Evolutionary conservation across 1,140 invertebrate species (phyloP).

Genomic region (Eubasilissa regina): DNA sequence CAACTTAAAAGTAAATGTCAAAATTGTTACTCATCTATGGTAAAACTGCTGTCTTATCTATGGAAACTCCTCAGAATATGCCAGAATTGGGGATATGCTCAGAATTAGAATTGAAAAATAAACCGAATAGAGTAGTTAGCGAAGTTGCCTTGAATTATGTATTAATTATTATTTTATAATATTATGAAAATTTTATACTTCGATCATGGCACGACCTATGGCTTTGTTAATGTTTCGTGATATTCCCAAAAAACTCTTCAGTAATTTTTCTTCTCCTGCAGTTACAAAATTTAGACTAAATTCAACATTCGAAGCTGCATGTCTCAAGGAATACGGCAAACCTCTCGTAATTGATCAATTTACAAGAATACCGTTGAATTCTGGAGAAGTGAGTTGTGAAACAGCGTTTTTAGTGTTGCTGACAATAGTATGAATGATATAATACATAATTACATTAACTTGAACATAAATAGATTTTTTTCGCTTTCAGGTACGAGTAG

Average conservation of each 20-base stretch:
- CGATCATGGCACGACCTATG: slow-evolving; percentile 28
- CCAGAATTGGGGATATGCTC: too few species aligned
- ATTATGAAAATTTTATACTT: slow-evolving; percentile 15
- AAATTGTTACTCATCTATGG: too few species aligned
- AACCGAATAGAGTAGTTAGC: too few species aligned
- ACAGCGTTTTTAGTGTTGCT: neutral
- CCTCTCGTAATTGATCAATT: slow-evolving; percentile 66
- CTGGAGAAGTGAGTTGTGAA: slow-evolving; percentile 59
- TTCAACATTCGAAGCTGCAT: slow-evolving; percentile 66
- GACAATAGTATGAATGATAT: neutral
- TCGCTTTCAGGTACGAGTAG: slow-evolving; percentile 64
- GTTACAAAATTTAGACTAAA: slow-evolving; percentile 38
- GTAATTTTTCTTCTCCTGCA: neutral
- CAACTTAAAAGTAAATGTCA: too few species aligned
- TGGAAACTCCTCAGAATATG: too few species aligned
- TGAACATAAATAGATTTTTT: slow-evolving; percentile 1
- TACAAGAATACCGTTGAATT: slow-evolving; percentile 61
- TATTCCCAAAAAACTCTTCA: slow-evolving; percentile 25
- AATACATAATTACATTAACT: neutral
- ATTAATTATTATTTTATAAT: neutral
- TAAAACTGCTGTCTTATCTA: too few species aligned
- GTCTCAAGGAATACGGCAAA: slow-evolving; percentile 67
- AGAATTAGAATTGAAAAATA: too few species aligned
- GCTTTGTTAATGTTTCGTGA: slow-evolving; percentile 25
- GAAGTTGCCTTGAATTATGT: neutral